Base-by-base conservation (phyloP, 2,797 vertebrate genomes). In the Chromis chromis region DNA sequence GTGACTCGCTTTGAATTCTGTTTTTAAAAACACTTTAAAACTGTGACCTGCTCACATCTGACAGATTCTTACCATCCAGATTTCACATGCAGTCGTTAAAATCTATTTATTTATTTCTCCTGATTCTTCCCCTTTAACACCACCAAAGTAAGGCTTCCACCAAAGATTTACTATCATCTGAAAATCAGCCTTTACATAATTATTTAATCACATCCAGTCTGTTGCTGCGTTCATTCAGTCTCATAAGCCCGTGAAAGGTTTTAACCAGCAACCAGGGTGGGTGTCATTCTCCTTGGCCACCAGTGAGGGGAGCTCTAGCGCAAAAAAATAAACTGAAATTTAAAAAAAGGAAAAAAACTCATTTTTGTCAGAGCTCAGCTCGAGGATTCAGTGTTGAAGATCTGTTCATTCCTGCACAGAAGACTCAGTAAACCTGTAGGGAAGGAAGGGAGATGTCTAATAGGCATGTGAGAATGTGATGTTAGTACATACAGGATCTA, bases 221-320 rank as follows among this genome's bases (percentile, higher is more conserved):
- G 4, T 31, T 42, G 11, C n/a, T 21, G 28, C 4, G 4, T 57
- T 67, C 21, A 36, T 58, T 53, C 21, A 13, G n/a, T 42, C 24
- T 5, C 16, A 1, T 25, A 25, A 31, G 31, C 31, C 31, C 17
- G 40, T 42, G 16, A 6, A 25, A 46, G 19, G 36, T 60, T 11
- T 1, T 22, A 27, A 55, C 22, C 28, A 28, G 7, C 21, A 19
- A 13, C 33, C 39, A 17, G 40, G 25, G 16, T 9, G 44, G 8
- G 21, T 4, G 65, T 61, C 36, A 61, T 22, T 53, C 1, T 74
- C 24, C 25, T 25, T n/a, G 16, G 40, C 21, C 22, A 55, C 86
- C 84, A 85, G 40, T 65, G 75, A 76, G 84, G 53, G 86, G 83
- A 74, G 83, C 83, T 85, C 79, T 69, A 60, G 77, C 70, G 62